A percentile compares a stretch with the other conserved stretches of the same genome.
These are phyloP conservation scores for Rhea americana DNA, from an alignment of 2,113 vertebrate species.

Conservation along the genomic window DNA sequence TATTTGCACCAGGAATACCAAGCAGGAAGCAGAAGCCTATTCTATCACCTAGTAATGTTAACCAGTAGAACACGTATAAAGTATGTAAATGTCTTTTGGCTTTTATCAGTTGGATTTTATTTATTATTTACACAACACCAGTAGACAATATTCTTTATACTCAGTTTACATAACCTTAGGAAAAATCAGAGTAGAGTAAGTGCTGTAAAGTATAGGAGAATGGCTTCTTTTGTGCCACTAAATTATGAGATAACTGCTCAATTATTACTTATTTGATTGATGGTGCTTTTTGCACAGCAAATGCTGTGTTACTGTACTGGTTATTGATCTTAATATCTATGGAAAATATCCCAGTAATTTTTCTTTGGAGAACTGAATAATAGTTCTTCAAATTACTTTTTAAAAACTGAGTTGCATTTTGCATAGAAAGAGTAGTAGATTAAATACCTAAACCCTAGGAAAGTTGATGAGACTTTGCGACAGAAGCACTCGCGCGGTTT, in stretches of 20 bases:
- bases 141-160: neutral
- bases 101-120: neutral
- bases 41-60: neutral
- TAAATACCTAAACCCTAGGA: neutral
- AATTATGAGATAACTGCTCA: neutral
- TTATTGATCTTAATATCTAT: neutral
- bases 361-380: neutral
- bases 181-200: neutral
- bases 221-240: neutral
- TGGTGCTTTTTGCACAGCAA: neutral
- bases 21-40: neutral
- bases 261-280: neutral
- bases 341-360: neutral
- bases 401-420: neutral
- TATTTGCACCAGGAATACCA: neutral
- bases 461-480: neutral
- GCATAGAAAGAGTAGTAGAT: neutral
- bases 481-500: neutral
- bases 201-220: neutral
- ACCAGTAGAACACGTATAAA: neutral
- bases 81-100: neutral
- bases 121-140: neutral
- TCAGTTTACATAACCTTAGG: neutral
- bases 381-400: neutral
- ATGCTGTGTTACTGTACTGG: neutral